phyloP scores from a whole-genome alignment of 2,113 vertebrate species.

The Sphaerodactylus townsendi region DNA sequence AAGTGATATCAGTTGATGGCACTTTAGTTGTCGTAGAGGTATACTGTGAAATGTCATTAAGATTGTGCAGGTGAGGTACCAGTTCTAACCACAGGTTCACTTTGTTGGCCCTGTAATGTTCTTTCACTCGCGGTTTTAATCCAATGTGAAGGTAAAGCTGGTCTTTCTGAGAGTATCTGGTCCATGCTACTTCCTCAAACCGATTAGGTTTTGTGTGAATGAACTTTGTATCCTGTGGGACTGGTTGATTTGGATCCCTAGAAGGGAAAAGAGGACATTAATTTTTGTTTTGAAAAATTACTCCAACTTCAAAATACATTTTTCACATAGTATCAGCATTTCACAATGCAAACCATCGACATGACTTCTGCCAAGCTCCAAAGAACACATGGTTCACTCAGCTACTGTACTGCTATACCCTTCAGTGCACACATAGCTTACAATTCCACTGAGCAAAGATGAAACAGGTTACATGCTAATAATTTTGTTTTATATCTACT shows the following conservation, averaged over 20 bases:
- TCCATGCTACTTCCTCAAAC: constrained; percentile 99
- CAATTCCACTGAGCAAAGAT: background rate
- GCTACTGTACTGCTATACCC: background rate
- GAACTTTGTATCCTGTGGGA: constrained; percentile 98
- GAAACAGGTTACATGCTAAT: too few relatives aligned
- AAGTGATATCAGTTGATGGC: constrained; percentile 91
- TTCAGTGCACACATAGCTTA: background rate
- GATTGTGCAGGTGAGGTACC: constrained; percentile 97
- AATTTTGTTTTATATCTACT: background rate
- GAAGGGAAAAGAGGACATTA: constrained; percentile 35
- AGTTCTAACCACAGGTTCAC: constrained; percentile 98
- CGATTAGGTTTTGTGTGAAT: constrained; percentile 98
- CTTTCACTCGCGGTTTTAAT: constrained; percentile 96
- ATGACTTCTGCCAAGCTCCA: background rate
- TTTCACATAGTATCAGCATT: constrained; percentile 16
- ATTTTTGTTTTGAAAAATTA: background rate
- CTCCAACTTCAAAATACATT: constrained; percentile 36
- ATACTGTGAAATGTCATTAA: constrained; percentile 96
- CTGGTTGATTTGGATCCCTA: constrained; percentile 97
- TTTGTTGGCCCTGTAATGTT: constrained; percentile 98
- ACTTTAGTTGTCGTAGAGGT: constrained; percentile 98
- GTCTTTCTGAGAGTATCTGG: constrained; percentile 97
- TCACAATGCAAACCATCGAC: background rate
- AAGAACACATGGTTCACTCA: background rate
- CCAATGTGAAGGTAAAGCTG: constrained; percentile 98